Conservation (phyloP, 2,888 invertebrate species). For the Drosophila recens region DNA sequence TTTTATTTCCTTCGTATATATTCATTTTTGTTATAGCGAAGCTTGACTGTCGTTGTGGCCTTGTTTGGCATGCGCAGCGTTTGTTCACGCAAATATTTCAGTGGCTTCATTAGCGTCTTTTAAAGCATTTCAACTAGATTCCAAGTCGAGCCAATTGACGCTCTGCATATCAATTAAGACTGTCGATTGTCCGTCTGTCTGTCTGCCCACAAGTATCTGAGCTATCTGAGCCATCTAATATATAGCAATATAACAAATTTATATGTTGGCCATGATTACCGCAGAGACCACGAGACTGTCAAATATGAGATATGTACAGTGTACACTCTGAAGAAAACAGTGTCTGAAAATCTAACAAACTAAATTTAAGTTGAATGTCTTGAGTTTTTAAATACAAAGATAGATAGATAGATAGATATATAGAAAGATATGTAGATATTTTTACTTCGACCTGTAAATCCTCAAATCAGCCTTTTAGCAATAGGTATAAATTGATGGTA, state of each 20-base stretch:
- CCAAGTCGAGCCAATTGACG: conserved; percentile 43
- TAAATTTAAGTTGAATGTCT: too few species aligned
- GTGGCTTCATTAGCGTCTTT: conserved; percentile 65
- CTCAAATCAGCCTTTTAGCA: too few species aligned
- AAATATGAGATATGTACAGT: conserved; percentile 45
- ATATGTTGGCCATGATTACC: conserved; percentile 23
- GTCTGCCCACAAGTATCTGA: conserved; percentile 2
- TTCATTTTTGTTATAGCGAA: background rate
- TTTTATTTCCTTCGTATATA: background rate
- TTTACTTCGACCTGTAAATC: too few species aligned
- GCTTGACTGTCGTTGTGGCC: conserved; percentile 9
- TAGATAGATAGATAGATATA: too few species aligned
- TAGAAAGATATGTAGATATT: too few species aligned
- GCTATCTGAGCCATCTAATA: conserved; percentile 1
- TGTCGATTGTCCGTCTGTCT: background rate
- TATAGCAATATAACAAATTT: background rate
- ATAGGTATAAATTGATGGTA: too few species aligned
- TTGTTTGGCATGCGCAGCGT: conserved; percentile 46
- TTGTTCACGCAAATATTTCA: conserved; percentile 53
- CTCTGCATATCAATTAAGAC: conserved; percentile 61
- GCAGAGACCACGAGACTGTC: conserved; percentile 44
- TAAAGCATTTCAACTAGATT: conserved; percentile 44
- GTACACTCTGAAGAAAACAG: conserved; percentile 5
- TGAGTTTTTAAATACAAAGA: too few species aligned
- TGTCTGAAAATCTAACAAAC: too few species aligned